Evolutionary conservation across 2,888 invertebrate genomes (phyloP), one percentile per base, ranked within the genome.

Genomic region (Anagyrus pseudococci): DNA sequence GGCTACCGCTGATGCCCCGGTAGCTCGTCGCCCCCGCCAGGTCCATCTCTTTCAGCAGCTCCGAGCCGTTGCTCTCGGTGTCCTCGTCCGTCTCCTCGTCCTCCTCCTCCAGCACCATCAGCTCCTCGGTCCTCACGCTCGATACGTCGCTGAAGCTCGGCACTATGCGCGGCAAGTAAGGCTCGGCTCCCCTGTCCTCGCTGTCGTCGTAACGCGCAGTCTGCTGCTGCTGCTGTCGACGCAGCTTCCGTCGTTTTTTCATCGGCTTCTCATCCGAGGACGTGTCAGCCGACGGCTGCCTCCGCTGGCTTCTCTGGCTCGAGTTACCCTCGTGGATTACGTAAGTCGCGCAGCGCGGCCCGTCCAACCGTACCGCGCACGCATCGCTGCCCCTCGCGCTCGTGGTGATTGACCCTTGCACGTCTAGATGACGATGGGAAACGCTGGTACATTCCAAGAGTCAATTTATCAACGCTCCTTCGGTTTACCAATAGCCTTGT

Each of bases 61-160:
- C 65, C 15, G 65, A 62, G 6, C 62, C 65, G 25, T 66, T 66
- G 44, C 65, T 66, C 37, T 62, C 62, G 47, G 49, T 62, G 8
- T 66, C 65, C 10, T 62, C 55, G 29, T 26, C 43, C 47, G 1
- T 64, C 64, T 57, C 47, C 10, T 48, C 41, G 25, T 3, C 4
- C 25, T 53, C 43, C 3, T 59, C 64, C 22, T 47, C 1, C 37
- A 46, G 37, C 23, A 8, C 20, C 23, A 20, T 20, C 40, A 33
- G 50, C 8, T 64, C 58, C 6, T 48, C 56, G 7, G 56, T 56
- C 4, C 52, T 19, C 3, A 40, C 56, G 33, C 60, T 64, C 15
- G 57, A 57, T 13, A 29, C 43, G 19, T 53, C 54, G 53, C 66
- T 65, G 19, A 54, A 46, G 8, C 20, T 55, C 17, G 43, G n/a